phyloP scores from a whole-genome alignment of 2,113 vertebrate genomes.

The Steatornis caripensis region DNA sequence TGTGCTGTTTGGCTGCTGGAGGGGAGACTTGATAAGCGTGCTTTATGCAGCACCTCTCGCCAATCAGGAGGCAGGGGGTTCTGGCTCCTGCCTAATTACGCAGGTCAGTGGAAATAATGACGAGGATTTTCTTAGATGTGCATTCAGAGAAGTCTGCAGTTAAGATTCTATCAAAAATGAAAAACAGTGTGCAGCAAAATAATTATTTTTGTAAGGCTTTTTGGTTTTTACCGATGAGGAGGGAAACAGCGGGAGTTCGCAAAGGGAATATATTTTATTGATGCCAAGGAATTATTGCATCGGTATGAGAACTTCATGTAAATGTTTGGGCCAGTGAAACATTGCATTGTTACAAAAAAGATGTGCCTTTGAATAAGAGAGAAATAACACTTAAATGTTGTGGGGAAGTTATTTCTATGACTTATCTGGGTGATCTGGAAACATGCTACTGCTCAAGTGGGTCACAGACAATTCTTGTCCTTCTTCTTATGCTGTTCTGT shows the following conservation, averaged over 20 bases:
- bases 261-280: constrained; percentile 50
- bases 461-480: not conserved
- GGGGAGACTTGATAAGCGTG: not conserved
- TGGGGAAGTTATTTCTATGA: not conserved
- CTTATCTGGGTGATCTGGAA: not conserved
- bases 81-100: constrained; percentile 53
- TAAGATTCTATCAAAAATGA: constrained; percentile 61
- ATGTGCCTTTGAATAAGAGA: not conserved
- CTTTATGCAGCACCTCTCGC: not conserved
- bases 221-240: constrained; percentile 32
- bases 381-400: not conserved
- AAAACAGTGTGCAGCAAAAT: constrained; percentile 61
- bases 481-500: not conserved
- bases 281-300: constrained; percentile 56
- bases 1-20: not conserved
- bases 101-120: constrained; percentile 55
- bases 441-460: not conserved
- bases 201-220: constrained; percentile 65
- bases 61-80: not conserved
- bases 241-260: constrained; percentile 29
- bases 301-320: constrained; percentile 14
- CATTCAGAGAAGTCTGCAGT: constrained; percentile 34
- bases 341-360: not conserved
- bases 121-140: constrained; percentile 54
- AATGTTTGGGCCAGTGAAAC: constrained; percentile 11